These are phyloP conservation scores for Sthenelais limicola DNA, from an alignment of 2,888 invertebrate genomes.

Conservation along the genomic window DNA sequence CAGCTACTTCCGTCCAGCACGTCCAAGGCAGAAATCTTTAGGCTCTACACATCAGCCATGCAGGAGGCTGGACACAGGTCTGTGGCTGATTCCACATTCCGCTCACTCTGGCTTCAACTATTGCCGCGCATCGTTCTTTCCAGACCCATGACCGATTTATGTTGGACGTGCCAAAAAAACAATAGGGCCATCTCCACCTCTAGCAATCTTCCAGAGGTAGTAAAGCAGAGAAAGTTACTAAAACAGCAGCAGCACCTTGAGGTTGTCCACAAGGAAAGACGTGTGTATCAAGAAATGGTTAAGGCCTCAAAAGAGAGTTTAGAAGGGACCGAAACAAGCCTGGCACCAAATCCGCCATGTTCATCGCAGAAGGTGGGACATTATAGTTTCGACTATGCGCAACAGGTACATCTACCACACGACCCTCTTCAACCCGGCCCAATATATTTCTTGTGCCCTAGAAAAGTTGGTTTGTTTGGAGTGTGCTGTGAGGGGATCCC, in stretches of 20 bases:
- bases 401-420: conserved; percentile 5
- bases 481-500: conserved; percentile 21
- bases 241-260: no score
- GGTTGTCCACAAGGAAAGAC: no score
- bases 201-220: no score
- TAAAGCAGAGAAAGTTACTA: no score
- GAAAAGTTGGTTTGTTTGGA: conserved; percentile 7
- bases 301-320: no score
- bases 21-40: neutral
- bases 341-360: neutral
- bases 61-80: neutral
- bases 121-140: neutral
- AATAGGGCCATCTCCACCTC: no score
- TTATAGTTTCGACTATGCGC: conserved; percentile 8
- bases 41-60: neutral
- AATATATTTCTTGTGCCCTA: conserved; percentile 1
- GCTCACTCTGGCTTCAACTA: neutral
- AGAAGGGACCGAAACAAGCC: no score
- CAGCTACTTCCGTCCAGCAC: neutral
- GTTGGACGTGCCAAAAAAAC: neutral
- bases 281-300: neutral
- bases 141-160: neutral
- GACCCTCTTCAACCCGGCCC: conserved; percentile 3
- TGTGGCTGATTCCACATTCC: neutral
- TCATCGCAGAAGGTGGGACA: neutral